A percentile compares a stretch with the other conserved stretches of the same genome.
Evolutionary conservation across 1,140 invertebrate genomes (phyloP).

Genomic region (Bombus huntii): DNA sequence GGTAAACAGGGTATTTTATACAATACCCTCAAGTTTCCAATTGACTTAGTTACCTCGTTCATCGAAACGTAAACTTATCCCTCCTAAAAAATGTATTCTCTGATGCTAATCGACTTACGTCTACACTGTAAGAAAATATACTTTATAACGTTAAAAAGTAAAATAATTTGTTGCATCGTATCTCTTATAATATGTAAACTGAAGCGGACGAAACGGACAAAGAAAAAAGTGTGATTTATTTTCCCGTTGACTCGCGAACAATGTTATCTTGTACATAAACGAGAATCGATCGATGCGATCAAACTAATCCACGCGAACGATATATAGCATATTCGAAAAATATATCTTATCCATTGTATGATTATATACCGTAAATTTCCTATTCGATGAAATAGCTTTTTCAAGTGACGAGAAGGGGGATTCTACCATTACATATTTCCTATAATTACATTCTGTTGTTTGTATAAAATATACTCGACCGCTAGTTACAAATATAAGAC

Average conservation of each 20-base stretch:
- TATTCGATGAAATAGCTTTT: neutral
- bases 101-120: neutral
- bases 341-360: neutral
- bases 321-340: neutral
- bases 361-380: neutral
- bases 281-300: neutral
- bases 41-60: neutral
- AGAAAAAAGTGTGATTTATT: neutral
- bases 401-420: neutral
- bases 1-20: conserved; percentile 15
- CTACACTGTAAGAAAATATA: neutral
- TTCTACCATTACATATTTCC: conserved; percentile 9
- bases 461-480: conserved; percentile 23
- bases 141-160: conserved; percentile 16
- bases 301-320: neutral
- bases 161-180: neutral
- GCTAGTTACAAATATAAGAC: conserved; percentile 16
- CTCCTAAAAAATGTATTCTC: neutral
- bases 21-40: neutral
- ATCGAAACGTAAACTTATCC: neutral
- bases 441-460: conserved; percentile 18
- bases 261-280: neutral
- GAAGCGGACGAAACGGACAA: neutral
- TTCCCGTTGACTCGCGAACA: neutral
- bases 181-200: neutral